Base-by-base conservation (phyloP, 2,888 invertebrate genomes). In the Arge pagana region DNA sequence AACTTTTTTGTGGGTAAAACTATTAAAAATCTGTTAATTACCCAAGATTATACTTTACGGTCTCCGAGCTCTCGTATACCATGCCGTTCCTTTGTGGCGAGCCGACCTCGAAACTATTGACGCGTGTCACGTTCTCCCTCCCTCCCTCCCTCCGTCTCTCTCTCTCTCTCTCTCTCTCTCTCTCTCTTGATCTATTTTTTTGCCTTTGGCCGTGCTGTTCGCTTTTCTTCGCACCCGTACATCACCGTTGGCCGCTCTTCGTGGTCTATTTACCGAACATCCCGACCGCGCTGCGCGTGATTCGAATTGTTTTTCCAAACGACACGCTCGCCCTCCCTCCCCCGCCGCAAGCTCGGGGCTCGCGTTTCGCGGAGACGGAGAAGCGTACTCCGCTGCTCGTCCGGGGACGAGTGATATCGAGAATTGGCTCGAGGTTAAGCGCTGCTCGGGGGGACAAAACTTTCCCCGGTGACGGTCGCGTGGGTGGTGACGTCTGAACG, bases 401-500 rank as follows among this genome's bases (percentile, higher is more conserved):
- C n/a, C n/a, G n/a, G n/a, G n/a, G n/a, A n/a, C n/a, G n/a, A n/a
- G n/a, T n/a, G n/a, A n/a, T n/a, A n/a, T n/a, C n/a, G 28, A 28
- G 10, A 28, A 28, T n/a, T 28, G 28, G 7, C 28, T 8, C 35
- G 4, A 0, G 35, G 35, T 11, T 35, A 8, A 13, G 13, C 10
- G 28, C 2, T 3, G 35, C 35, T 16, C 35, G 4, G 35, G 28
- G 10, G 1, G 48, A 48, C 35, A 36, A 35, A 24, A 36, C 35
- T 48, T 33, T 26, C 8, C 2, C 43, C 2, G 23, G 23, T 11
- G 4, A 7, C 6, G 10, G 21, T 21, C 62, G 66, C 66, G 71
- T 66, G 70, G 70, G 70, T 65, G 67, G 66, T 63, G 66, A 66
- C 49, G 54, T 50, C 55, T 56, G 57, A 65, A 68, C 64, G 63